phyloP scores from a whole-genome alignment of 2,797 vertebrate genomes.

The Danio choprae region DNA sequence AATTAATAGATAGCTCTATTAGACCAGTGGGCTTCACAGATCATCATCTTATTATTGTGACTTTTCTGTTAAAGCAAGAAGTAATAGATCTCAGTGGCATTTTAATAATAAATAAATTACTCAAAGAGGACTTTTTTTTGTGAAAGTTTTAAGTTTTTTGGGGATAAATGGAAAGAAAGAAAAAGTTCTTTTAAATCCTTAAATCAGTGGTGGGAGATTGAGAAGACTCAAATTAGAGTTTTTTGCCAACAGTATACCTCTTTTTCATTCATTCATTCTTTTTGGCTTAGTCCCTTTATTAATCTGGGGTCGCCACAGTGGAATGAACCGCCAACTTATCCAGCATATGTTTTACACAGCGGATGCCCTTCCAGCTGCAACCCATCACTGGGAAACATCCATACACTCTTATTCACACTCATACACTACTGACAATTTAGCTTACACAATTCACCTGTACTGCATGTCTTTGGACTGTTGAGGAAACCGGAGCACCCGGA shows the following conservation, averaged over 20 bases:
- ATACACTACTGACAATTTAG: no score
- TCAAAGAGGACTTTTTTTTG: neutral
- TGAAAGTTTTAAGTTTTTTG: neutral
- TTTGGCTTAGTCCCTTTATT: no score
- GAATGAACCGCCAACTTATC: no score
- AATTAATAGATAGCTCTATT: neutral
- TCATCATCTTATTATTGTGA: neutral
- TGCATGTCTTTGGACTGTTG: no score
- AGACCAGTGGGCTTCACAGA: neutral
- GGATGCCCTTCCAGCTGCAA: no score
- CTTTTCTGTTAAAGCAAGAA: neutral
- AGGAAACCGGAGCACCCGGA: no score
- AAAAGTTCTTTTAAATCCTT: neutral
- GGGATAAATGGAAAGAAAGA: neutral
- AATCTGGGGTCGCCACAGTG: no score
- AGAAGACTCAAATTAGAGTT: neutral
- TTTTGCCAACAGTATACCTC: neutral
- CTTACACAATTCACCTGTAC: no score
- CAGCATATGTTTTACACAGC: no score
- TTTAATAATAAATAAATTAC: neutral
- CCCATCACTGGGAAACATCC: no score
- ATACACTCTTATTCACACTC: no score
- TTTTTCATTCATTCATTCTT: no score
- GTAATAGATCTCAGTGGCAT: neutral
- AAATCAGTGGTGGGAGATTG: slow-evolving; percentile 7